phyloP scores from a whole-genome alignment of 2,113 vertebrate genomes.

The Corythornis vintsioides region DNA sequence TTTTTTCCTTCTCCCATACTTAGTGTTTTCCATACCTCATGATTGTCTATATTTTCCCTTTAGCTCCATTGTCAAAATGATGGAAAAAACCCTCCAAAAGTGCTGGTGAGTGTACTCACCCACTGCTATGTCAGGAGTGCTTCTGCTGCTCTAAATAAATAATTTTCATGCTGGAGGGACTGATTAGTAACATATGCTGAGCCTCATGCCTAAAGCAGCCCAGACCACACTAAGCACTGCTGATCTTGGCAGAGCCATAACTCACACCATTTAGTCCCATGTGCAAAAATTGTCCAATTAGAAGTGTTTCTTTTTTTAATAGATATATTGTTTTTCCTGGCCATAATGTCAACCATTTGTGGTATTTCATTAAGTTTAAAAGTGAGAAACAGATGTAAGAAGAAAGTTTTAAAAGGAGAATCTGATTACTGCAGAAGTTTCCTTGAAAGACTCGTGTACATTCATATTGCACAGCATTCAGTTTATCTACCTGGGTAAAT shows the following conservation, averaged over 20 bases:
- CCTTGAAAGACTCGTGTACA: background rate
- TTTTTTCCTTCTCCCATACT: background rate
- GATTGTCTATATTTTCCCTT: background rate
- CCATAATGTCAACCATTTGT: background rate
- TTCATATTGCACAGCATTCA: background rate
- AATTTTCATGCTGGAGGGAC: background rate
- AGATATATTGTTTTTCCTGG: background rate
- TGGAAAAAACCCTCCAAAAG: background rate
- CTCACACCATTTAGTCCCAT: background rate
- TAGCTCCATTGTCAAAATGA: background rate
- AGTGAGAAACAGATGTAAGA: background rate
- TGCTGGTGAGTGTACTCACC: background rate
- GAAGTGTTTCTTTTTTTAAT: background rate
- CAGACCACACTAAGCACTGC: background rate
- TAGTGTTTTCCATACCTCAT: background rate
- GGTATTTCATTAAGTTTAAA: background rate
- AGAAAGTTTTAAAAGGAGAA: background rate
- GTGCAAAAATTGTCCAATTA: background rate
- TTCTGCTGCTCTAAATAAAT: background rate
- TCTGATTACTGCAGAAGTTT: background rate
- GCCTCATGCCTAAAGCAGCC: background rate
- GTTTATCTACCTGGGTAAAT: background rate
- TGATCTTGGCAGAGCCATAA: background rate
- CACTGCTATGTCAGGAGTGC: background rate
- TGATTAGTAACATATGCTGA: background rate